Evolutionary conservation across 1,140 invertebrate species (phyloP), one percentile per base, ranked within the genome.

Genomic region (Cheumatopsyche charites): DNA sequence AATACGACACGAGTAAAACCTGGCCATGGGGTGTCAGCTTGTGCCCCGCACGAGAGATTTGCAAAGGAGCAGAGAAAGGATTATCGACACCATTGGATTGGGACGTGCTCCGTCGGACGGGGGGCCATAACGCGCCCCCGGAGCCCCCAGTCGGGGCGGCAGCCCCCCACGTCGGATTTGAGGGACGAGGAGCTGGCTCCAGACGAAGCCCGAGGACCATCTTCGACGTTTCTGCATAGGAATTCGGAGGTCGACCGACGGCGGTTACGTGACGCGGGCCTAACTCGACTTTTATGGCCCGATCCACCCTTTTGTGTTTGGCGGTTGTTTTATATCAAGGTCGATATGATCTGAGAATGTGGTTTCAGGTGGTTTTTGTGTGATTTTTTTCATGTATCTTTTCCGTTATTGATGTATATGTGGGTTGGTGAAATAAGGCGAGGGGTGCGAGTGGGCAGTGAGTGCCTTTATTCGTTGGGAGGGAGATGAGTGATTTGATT

Each of bases 81-180:
- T 75, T 72, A 70, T 75, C 70, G 70, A 49, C 66, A 55, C 73
- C 70, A 67, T 75, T 70, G 73, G 47, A 72, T 65, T 61, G 70
- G 70, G 36, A 75, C 73, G 73, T 75, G 73, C 52, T 42, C 26
- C 69, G 58, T 62, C 43, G 63, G 23, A 21, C 62, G 26, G 45
- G n/a, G n/a, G 45, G 58, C 52, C 70, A 61, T 72, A 72, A 72
- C 70, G 26, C 62, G 49, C 43, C 70, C 62, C 62, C 67, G 36
- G 66, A 65, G 62, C 25, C 29, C 68, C 68, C 23, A 36, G 36
- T 62, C 5, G 15, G 15, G 47, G 17, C 47, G 12, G 5, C 5
- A 42, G 41, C 5, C 5, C 5, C 12, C 12, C 5, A 42, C 41
- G 41, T 42, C 5, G 5, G 41, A 42, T 5, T 5, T 36, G 29